Conservation (phyloP, 2,797 vertebrate species). For the Anolis apletophallus region DNA sequence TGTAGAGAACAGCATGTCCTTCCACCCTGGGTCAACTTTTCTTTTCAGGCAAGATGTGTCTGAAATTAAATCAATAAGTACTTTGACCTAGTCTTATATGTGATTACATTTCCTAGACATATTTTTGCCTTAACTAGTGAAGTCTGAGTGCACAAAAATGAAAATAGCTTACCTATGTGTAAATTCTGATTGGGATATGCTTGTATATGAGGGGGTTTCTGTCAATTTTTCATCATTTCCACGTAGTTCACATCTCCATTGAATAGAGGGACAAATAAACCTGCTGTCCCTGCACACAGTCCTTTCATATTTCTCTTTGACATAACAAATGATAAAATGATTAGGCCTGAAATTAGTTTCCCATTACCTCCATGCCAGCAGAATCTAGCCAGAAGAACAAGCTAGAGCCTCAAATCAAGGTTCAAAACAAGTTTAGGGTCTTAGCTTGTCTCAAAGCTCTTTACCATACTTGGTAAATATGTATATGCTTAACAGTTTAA, state of each 20-base stretch:
- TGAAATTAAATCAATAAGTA: background rate
- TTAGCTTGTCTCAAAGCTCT: too few relatives aligned
- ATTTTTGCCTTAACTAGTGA: background rate
- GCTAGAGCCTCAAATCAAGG: background rate
- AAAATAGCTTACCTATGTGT: background rate
- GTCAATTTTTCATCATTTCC: too few relatives aligned
- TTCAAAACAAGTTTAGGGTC: background rate
- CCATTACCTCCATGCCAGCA: background rate
- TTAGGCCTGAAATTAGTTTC: background rate
- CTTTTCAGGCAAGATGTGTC: background rate
- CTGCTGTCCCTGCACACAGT: background rate
- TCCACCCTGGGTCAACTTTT: background rate
- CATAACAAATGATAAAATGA: background rate
- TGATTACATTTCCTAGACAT: background rate
- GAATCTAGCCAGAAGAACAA: background rate
- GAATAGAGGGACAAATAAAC: background rate
- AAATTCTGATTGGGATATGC: background rate
- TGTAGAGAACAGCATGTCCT: background rate
- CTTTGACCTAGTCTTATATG: background rate
- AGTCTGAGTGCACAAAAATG: background rate
- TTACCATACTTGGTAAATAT: too few relatives aligned
- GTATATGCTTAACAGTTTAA: too few relatives aligned
- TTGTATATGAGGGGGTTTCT: background rate
- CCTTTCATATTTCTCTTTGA: background rate
- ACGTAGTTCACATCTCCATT: background rate